A percentile compares a stretch with the other conserved stretches of the same genome.
phyloP scores from a whole-genome alignment of 2,797 vertebrate genomes.

The Danio tinwini region DNA sequence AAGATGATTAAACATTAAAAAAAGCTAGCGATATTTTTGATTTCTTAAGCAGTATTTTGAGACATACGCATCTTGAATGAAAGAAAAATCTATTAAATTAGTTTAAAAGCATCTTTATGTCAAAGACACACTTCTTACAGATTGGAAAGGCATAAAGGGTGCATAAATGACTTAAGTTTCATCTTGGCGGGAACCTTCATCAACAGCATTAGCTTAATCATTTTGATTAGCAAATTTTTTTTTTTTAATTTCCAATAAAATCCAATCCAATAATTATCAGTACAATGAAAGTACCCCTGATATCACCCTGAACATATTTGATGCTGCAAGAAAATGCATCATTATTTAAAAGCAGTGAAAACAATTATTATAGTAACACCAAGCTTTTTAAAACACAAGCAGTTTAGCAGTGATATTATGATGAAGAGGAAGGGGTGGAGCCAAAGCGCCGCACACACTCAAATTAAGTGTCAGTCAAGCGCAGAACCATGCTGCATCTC shows the following conservation, averaged over 20 bases:
- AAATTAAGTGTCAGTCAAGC: slow-evolving; percentile 57
- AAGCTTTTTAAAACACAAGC: background rate
- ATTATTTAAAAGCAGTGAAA: background rate
- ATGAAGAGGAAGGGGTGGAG: slow-evolving; percentile 15
- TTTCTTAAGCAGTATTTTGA: too few species aligned
- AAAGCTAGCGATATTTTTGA: too few species aligned
- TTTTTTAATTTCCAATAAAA: too few species aligned
- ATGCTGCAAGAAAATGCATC: background rate
- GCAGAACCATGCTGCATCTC: slow-evolving; percentile 64
- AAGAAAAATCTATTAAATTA: too few species aligned
- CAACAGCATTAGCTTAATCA: background rate
- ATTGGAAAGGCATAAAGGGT: too few species aligned
- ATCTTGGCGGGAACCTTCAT: background rate
- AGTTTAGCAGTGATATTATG: slow-evolving; percentile 20
- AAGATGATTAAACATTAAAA: too few species aligned
- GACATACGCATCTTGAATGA: too few species aligned
- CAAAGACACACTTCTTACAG: too few species aligned
- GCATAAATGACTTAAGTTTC: background rate
- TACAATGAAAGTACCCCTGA: background rate
- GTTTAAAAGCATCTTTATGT: too few species aligned
- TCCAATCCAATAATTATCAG: background rate
- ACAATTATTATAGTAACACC: background rate
- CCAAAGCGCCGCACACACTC: slow-evolving; percentile 44
- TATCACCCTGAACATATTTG: background rate
- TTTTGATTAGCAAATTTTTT: background rate